phyloP scores from a whole-genome alignment of 2,888 invertebrate species.

The Agonopterix heracliana region DNA sequence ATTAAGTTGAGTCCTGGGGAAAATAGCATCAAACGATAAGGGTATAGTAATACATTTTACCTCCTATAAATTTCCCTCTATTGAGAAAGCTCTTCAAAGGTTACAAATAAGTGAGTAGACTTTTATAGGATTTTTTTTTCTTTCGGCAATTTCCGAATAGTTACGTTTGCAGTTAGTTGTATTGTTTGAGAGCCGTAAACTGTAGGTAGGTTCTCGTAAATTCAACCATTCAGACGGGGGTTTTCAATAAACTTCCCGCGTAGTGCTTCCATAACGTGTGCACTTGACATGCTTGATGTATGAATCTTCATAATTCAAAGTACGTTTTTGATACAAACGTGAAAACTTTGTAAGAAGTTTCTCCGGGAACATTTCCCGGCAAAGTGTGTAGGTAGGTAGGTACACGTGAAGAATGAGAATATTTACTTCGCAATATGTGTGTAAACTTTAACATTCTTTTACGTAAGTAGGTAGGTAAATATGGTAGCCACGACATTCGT shows the following conservation, averaged over 20 bases:
- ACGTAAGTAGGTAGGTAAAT: too few species aligned
- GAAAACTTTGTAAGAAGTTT: not conserved
- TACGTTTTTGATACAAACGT: conserved; percentile 1
- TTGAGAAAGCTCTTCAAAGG: too few species aligned
- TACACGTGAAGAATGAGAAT: too few species aligned
- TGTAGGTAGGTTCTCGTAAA: conserved; percentile 23
- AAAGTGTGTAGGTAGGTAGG: too few species aligned
- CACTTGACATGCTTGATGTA: conserved; percentile 18
- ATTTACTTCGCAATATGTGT: too few species aligned
- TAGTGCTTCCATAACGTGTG: conserved; percentile 9
- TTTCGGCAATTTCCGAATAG: not conserved
- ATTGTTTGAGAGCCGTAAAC: conserved; percentile 9
- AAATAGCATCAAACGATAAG: conserved; percentile 6
- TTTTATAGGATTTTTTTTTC: too few species aligned
- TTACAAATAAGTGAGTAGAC: too few species aligned
- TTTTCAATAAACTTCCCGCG: conserved; percentile 35
- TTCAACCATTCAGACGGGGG: conserved; percentile 29
- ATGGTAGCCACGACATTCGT: too few species aligned
- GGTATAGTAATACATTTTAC: conserved; percentile 5
- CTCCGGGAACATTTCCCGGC: too few species aligned
- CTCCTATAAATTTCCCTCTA: too few species aligned
- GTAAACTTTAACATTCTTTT: too few species aligned
- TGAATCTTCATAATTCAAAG: conserved; percentile 5
- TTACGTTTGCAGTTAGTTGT: not conserved
- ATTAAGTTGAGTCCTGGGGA: too few species aligned